phyloP scores from a whole-genome alignment of 1,140 invertebrate species.

The Homarus americanus region DNA sequence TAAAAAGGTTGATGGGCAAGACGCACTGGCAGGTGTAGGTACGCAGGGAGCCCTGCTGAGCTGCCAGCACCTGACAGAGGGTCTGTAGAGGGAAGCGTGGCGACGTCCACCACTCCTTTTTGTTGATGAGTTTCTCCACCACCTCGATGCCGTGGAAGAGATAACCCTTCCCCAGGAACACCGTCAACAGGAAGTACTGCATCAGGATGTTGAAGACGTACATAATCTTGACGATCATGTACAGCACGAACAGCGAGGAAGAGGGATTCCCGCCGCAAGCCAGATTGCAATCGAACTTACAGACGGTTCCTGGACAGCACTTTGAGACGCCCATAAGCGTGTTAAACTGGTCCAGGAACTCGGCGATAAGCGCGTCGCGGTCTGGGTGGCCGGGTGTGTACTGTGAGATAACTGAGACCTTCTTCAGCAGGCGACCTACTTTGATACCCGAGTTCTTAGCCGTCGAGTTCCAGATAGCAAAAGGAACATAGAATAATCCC shows the following conservation, averaged over 20 bases:
- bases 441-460: conserved; percentile 78
- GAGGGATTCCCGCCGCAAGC: conserved; percentile 76
- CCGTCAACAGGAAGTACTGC: conserved; percentile 79
- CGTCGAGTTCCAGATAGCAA: conserved; percentile 80
- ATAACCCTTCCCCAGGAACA: conserved; percentile 78
- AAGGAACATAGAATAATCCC: conserved; percentile 81
- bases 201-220: conserved; percentile 79
- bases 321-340: conserved; percentile 77
- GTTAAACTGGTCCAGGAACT: conserved; percentile 78
- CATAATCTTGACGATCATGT: conserved; percentile 78
- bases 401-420: conserved; percentile 77
- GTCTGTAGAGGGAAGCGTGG: conserved; percentile 78
- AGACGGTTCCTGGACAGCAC: conserved; percentile 77
- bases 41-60: conserved; percentile 78
- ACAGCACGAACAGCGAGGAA: conserved; percentile 79
- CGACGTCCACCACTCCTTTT: conserved; percentile 78
- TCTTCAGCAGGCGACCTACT: conserved; percentile 77
- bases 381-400: conserved; percentile 78
- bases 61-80: conserved; percentile 77
- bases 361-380: conserved; percentile 77
- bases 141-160: conserved; percentile 77
- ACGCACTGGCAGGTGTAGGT: conserved; percentile 80
- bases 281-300: conserved; percentile 76
- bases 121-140: conserved; percentile 75
- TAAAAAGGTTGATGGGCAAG: conserved; percentile 81